Percentiles rank a stretch among this genome's conserved stretches.
These are phyloP conservation scores for Macrochelys suwanniensis DNA, from an alignment of 2,797 vertebrate genomes.

Conservation along the genomic window DNA sequence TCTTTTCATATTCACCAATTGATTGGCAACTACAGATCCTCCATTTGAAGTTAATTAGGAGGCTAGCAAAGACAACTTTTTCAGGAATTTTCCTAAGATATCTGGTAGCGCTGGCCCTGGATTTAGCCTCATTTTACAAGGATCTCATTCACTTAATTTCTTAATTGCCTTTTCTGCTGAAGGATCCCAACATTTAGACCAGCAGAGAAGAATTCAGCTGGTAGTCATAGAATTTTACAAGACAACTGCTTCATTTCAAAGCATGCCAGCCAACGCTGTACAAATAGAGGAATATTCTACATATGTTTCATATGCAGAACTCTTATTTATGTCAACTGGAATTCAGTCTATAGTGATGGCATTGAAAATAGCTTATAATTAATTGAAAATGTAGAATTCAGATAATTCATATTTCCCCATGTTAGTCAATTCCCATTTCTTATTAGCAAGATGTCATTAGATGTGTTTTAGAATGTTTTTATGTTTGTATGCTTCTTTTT, in stretches of 20 bases:
- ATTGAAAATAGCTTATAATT: not conserved
- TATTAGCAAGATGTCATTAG: not conserved
- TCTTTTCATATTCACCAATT: not conserved
- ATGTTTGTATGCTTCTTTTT: not conserved
- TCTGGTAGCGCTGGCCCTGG: too few species aligned
- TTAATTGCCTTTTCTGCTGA: not conserved
- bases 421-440: not conserved
- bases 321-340: not conserved
- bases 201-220: not conserved
- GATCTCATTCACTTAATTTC: not conserved
- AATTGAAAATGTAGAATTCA: not conserved
- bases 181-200: not conserved
- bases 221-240: not conserved
- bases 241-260: not conserved
- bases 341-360: not conserved
- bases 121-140: not conserved
- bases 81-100: too few species aligned
- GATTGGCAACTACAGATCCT: not conserved
- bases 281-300: not conserved
- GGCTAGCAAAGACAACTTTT: not conserved
- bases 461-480: not conserved
- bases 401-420: not conserved
- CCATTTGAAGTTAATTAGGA: not conserved
- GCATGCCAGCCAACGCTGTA: not conserved
- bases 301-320: slow-evolving; percentile 12